phyloP scores from a whole-genome alignment of 2,888 invertebrate genomes.

The Heliconius sara region DNA sequence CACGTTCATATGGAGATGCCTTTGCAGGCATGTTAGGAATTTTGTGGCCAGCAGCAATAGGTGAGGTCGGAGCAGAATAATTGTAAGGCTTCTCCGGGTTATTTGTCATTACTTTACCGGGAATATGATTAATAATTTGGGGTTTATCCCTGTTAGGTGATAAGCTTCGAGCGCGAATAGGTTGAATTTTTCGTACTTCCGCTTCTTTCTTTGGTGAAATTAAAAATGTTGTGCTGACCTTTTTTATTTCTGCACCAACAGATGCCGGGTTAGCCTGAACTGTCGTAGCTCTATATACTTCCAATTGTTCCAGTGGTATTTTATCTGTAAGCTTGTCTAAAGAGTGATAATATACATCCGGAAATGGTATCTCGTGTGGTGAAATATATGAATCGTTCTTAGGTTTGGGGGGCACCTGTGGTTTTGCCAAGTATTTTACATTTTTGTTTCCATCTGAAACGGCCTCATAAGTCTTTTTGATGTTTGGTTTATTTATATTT shows the following conservation, averaged over 20 bases:
- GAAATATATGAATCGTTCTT: slow-evolving; percentile 55
- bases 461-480: slow-evolving; percentile 2
- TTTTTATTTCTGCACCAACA: slow-evolving; percentile 79
- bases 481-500: slow-evolving; percentile 48
- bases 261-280: slow-evolving; percentile 65
- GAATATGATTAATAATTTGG: slow-evolving; percentile 27
- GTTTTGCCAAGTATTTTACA: slow-evolving; percentile 60
- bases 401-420: slow-evolving; percentile 61
- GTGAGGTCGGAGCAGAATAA: slow-evolving; percentile 79
- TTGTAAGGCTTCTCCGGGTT: slow-evolving; percentile 64
- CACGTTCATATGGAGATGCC: slow-evolving; percentile 73
- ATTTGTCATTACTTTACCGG: slow-evolving; percentile 40
- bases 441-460: slow-evolving; percentile 50
- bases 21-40: slow-evolving; percentile 76
- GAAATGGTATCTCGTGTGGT: slow-evolving; percentile 54
- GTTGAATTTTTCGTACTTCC: slow-evolving; percentile 75
- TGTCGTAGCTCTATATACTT: slow-evolving; percentile 69
- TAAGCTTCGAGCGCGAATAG: slow-evolving; percentile 74
- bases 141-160: slow-evolving; percentile 65
- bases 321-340: slow-evolving; percentile 70
- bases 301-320: slow-evolving; percentile 66
- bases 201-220: slow-evolving; percentile 81
- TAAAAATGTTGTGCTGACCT: slow-evolving; percentile 74
- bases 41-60: slow-evolving; percentile 68
- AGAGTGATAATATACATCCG: slow-evolving; percentile 77